Evolutionary conservation across 2,888 invertebrate genomes (phyloP).

Genomic region (Drosophila longiperda): DNA sequence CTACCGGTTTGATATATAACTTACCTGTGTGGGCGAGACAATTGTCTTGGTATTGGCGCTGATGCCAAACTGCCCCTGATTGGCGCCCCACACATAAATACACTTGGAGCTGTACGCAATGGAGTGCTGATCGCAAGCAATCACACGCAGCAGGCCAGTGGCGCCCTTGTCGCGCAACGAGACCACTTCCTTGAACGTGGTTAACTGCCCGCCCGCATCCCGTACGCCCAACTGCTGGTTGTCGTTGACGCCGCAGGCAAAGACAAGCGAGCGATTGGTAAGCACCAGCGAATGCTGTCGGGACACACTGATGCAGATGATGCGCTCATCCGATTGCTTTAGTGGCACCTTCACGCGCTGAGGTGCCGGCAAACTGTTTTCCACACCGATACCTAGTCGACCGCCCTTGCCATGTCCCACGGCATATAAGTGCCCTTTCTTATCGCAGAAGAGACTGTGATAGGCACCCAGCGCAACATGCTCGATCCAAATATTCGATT

Average conservation of each 20-base stretch:
- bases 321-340: conserved; percentile 75
- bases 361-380: conserved; percentile 85
- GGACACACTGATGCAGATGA: conserved; percentile 82
- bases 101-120: conserved; percentile 88
- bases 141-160: conserved; percentile 86
- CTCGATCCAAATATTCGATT: conserved; percentile 87
- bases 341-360: conserved; percentile 80
- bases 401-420: conserved; percentile 94
- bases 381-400: conserved; percentile 88
- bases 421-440: conserved; percentile 87
- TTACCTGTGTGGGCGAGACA: conserved; percentile 76
- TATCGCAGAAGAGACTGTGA: conserved; percentile 83
- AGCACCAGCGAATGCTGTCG: conserved; percentile 83
- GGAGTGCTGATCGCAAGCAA: conserved; percentile 90
- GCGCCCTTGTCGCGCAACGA: conserved; percentile 84
- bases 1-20: conserved; percentile 4
- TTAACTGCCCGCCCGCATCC: conserved; percentile 85
- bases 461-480: conserved; percentile 86
- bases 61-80: conserved; percentile 92
- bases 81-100: conserved; percentile 92
- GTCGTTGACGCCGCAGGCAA: conserved; percentile 88
- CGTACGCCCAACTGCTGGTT: conserved; percentile 88
- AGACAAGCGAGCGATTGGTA: conserved; percentile 83
- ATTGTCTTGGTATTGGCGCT: conserved; percentile 62
- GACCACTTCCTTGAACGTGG: conserved; percentile 81